Evolutionary conservation across 2,113 vertebrate species (phyloP), one percentile per base, ranked within the genome.

Genomic region (Mandrillus leucophaeus): DNA sequence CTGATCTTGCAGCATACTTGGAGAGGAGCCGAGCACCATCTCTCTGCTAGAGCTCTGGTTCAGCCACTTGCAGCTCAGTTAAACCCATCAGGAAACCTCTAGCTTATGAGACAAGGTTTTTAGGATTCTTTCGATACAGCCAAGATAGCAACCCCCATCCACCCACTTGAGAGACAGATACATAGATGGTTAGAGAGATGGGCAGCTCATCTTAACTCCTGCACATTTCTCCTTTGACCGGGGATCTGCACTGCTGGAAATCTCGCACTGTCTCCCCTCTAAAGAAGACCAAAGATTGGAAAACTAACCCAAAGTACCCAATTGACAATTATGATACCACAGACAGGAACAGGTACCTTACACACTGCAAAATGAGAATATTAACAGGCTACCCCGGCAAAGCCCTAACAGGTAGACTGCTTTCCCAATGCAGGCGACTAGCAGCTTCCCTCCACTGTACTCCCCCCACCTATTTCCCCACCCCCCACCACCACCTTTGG

Each of bases 351-450:
- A 93, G 87, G 75, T 40, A 57, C 95, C 92, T 75, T 38, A 61
- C 57, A 97, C 73, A 95, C 75, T 76, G 93, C 61, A 64, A 88
- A 68, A 95, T 55, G 97, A 96, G 2, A 7, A 89, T 6, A 97
- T 45, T 79, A 97, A 75, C 97, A 45, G 82, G 86, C 97, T 50
- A 85, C 84, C 73, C 70, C 84, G 32, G 68, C 30, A 92, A 73
- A 97, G 92, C 95, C 98, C 98, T 98, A 98, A 98, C 98, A 98
- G 98, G 98, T 98, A 98, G 96, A 96, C 57, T 96, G 97, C 92
- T 98, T 95, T 96, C 93, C 96, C 84, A 96, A 92, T 9, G 95
- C 88, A 96, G 96, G 95, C 96, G 98, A 94, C 96, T 86, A 92
- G 96, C 97, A 95, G 95, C 95, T 95, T 86, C 97, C 84, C 98